Evolutionary conservation across 2,113 vertebrate species (phyloP), one percentile per base, ranked within the genome.

Genomic region (Sinocyclocheilus rhinocerous): DNA sequence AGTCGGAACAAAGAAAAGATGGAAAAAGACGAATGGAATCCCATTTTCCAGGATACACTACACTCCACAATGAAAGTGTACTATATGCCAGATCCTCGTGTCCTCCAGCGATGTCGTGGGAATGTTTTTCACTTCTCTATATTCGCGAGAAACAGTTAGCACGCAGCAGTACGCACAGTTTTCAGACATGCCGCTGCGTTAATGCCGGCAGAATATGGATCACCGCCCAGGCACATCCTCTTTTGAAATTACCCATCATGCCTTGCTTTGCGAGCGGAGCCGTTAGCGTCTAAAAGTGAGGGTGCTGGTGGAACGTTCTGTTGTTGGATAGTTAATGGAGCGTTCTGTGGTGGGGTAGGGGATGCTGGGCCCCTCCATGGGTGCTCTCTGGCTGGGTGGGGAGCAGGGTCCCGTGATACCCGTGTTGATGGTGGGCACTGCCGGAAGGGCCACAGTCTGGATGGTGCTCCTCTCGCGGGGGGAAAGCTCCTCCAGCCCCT

Each of bases 201-300:
- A 39, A 63, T 22, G 36, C 24, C 57, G 42, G 67, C 55, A 57
- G 69, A 55, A 70, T 70, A 18, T 83, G 45, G 79, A 76, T 72
- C 50, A 13, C 63, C 48, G 76, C 75, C 63, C 84, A 70, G 36
- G 48, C 63, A n/a, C 85, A 36, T 36, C 78, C 76, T 75, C 78
- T 75, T 67, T 70, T 83, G 16, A 83, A 84, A 69, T 57, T 52
- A 57, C 55, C 85, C 57, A 81, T 69, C 77, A 48, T 87, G 80
- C 57, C 36, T 67, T 72, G 84, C 84, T 50, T n/a, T 42, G 4
- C 15, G 15, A 22, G 22, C 16, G 10, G 22, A 18, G 52, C n/a
- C 10, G 12, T 67, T 95, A 95, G 91, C 94, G 94, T 92, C 94
- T 92, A 55, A 95, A 95, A 87, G 94, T 94, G 84, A 95, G 95